Base-by-base conservation (phyloP, 2,888 invertebrate genomes). In the Fragum sueziense region DNA sequence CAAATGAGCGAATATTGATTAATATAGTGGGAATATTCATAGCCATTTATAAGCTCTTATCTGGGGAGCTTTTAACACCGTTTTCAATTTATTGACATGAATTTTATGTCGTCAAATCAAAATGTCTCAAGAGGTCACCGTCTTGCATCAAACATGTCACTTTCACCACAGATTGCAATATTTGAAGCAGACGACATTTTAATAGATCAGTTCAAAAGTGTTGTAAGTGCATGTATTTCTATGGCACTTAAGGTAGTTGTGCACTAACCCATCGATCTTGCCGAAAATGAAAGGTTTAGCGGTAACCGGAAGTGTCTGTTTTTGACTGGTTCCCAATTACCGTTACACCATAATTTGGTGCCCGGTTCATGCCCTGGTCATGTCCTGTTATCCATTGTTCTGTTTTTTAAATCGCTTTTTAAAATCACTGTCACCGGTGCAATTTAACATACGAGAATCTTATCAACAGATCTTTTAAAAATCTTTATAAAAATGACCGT, bases 241-340 rank as follows among this genome's bases (percentile, higher is more conserved):
- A n/a, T n/a, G n/a, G n/a, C n/a, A n/a, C n/a, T n/a, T n/a, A n/a
- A n/a, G n/a, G n/a, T n/a, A n/a, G n/a, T n/a, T n/a, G n/a, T n/a
- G n/a, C n/a, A n/a, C n/a, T n/a, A n/a, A n/a, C n/a, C n/a, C n/a
- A n/a, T n/a, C n/a, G n/a, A n/a, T n/a, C n/a, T n/a, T n/a, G n/a
- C n/a, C n/a, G n/a, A n/a, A 75, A 72, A 70, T n/a, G 62, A 65
- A 51, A 41, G 62, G 61, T 47, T 37, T 73, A 70, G 67, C 37
- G 4, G 20, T 61, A 69, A 81, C 59, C 82, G 82, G 82, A 82
- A 82, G 70, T 78, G 70, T 34, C 67, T 67, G 61, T 74, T 74
- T 54, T 34, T 65, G 68, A 59, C 69, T 72, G 79, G n/a, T 77
- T 74, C 70, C 67, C 80, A 80, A 84, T 84, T 80, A 84, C 84